Base-by-base conservation (phyloP, 2,888 invertebrate genomes). In the Idaea dimidiata region DNA sequence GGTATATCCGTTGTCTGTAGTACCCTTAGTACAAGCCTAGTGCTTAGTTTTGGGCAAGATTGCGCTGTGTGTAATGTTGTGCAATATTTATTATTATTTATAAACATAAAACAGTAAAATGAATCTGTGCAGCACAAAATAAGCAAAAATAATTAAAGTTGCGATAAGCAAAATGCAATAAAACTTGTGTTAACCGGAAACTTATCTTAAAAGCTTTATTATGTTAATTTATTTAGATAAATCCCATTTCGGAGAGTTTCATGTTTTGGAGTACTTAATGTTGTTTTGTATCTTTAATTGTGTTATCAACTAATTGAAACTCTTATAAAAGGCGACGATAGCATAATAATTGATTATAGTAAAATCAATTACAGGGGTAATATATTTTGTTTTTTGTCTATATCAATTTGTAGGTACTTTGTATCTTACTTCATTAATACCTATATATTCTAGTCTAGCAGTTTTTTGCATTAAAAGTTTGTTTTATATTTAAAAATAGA, bases 131-230 rank as follows among this genome's bases (percentile, higher is more conserved):
- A 43, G 43, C 43, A 43, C 43, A 8, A 43, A 43, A 43, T 43
- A 43, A 43, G 43, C 43, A 43, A 43, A 43, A 43, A 43, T 43
- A 43, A 43, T 43, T 43, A 43, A 10, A 43, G 43, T 43, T 10
- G 43, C 43, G 43, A 43, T 43, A 43, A 43, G 43, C 6, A 43
- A 5, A 43, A 43, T 43, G 43, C 43, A 43, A 43, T 43, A 43
- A 43, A 43, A 43, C 43, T 43, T 43, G 43, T 43, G 43, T 43
- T 43, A 43, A 43, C 43, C 43, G 43, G 43, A 43, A 43, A 43
- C 43, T 43, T 43, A 43, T 43, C 43, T 43, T 43, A 43, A 43
- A 43, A 43, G 43, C 43, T 43, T 43, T 43, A 43, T 43, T 43
- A 43, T 43, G 43, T 43, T 8, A 43, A 43, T 43, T 43, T 43